Base-by-base conservation (phyloP, 1,140 invertebrate species). In the Nephotettix cincticeps region DNA sequence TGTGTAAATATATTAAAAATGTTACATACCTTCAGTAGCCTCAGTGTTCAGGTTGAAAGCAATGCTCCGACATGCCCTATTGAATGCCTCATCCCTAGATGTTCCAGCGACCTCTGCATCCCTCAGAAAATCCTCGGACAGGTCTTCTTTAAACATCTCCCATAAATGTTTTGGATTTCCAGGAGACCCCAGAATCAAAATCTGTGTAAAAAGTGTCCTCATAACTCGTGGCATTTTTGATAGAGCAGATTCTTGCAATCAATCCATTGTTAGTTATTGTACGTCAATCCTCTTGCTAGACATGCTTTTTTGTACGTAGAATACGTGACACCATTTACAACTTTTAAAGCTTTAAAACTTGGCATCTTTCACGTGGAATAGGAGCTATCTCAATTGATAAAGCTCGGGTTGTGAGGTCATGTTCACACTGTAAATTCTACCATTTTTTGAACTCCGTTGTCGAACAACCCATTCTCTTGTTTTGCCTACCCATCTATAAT, bases 141-240 rank as follows among this genome's bases (percentile, higher is more conserved):
- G 58, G 32, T 69, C 25, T 28, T 58, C 30, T 21, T 69, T 69
- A 56, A 69, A 69, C 19, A 19, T 69, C 21, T 69, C 47, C 47
- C 68, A 56, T 19, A 69, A 25, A 29, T 27, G 45, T 25, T 58
- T 69, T 3, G 47, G 68, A 25, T 69, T 69, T 30, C 58, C 68
- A 32, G 68, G 68, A 1, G 47, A 69, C 40, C 64, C 64, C 17
- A 36, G 36, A 66, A 66, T 66, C n/a, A 66, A 19, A 6, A 66
- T 66, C 28, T 69, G 68, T 29, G 19, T 21, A 69, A 69, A 69
- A 28, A 69, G 51, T 23, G 21, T 69, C 58, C 68, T 69, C 68
- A 56, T 61, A 21, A 29, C 47, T 43, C 6, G 47, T 32, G 63
- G 65, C 47, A 66, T 47, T 30, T 71, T 71, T 54, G 70, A 71